Percentiles rank a stretch among this genome's conserved stretches.
Evolutionary conservation across 2,797 vertebrate genomes (phyloP).

Genomic region (Gallinago solitaria): DNA sequence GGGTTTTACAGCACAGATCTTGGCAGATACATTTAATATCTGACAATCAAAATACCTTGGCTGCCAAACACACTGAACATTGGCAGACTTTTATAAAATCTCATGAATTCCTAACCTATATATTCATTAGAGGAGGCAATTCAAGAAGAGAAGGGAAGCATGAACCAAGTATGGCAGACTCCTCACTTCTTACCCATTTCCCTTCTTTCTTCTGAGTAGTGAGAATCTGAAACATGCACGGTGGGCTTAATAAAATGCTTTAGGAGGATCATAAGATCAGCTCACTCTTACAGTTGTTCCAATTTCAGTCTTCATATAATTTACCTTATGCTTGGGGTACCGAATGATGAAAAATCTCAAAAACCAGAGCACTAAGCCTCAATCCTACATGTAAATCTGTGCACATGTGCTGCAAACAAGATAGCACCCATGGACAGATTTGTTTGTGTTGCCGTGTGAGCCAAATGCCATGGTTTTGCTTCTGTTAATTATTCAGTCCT

Average conservation of each 20-base stretch:
- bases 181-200: not conserved
- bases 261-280: not conserved
- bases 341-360: constrained; percentile 9
- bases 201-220: not conserved
- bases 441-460: constrained; percentile 52
- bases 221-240: not conserved
- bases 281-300: not conserved
- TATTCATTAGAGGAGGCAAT: not conserved
- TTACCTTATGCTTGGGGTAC: not conserved
- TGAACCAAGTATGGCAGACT: not conserved
- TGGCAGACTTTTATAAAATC: constrained; percentile 1
- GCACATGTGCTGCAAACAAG: constrained; percentile 69
- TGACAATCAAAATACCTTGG: constrained; percentile 27
- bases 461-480: constrained; percentile 45
- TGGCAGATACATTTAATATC: constrained; percentile 40
- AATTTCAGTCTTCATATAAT: not conserved
- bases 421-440: constrained; percentile 60
- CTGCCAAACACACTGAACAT: not conserved
- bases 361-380: constrained; percentile 46
- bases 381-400: constrained; percentile 60
- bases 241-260: not conserved
- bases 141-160: not conserved
- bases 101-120: constrained; percentile 33
- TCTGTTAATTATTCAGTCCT: constrained; percentile 54
- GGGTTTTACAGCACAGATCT: not conserved